Evolutionary conservation across 1,140 invertebrate species (phyloP).

Genomic region (Bemisia tabaci): DNA sequence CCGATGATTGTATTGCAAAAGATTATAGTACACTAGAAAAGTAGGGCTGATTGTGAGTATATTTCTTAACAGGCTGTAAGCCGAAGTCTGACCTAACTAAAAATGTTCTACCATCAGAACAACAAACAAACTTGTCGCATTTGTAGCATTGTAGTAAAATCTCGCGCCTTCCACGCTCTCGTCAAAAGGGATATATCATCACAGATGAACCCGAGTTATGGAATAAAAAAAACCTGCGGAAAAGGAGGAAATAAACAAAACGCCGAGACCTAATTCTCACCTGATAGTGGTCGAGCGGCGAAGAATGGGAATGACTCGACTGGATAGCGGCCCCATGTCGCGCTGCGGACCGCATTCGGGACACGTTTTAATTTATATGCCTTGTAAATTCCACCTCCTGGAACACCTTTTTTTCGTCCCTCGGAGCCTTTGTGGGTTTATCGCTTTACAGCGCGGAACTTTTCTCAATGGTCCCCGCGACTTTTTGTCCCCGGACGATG

Average conservation of each 20-base stretch:
- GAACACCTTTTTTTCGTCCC: neutral
- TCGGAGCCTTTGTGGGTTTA: conserved; percentile 1
- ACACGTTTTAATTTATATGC: neutral
- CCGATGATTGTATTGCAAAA: too few relatives aligned
- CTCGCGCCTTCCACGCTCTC: too few relatives aligned
- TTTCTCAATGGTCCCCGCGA: neutral
- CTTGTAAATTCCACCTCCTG: neutral
- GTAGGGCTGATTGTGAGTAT: too few relatives aligned
- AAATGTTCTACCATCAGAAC: too few relatives aligned
- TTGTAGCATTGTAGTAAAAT: too few relatives aligned
- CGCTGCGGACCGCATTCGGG: neutral
- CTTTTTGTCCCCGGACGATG: neutral
- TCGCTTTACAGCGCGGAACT: neutral
- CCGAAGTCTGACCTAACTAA: too few relatives aligned
- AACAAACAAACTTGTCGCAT: too few relatives aligned
- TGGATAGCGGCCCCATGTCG: neutral
- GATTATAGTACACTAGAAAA: too few relatives aligned
- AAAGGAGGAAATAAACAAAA: neutral
- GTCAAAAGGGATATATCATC: too few relatives aligned
- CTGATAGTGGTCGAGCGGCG: neutral
- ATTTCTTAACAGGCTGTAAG: too few relatives aligned
- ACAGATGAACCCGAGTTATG: too few relatives aligned
- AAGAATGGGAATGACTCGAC: neutral
- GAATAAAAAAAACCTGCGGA: too few relatives aligned
- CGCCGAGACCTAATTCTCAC: neutral